Percentiles rank a stretch among this genome's conserved stretches.
Evolutionary conservation across 2,797 vertebrate genomes (phyloP).

Genomic region (Morelia viridis): DNA sequence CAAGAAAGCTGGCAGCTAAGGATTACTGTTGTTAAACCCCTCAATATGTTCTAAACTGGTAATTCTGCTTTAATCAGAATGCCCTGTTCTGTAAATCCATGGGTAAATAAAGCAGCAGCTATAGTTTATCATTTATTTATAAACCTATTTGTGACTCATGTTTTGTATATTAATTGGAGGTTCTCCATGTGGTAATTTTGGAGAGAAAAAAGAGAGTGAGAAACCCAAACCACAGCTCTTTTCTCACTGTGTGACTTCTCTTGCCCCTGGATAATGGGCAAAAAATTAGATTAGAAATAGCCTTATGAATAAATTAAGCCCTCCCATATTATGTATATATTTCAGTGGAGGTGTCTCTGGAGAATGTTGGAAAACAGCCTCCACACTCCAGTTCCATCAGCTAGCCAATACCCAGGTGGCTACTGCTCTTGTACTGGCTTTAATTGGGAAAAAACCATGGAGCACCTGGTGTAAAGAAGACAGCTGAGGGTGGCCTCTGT

Average conservation of each 20-base stretch:
- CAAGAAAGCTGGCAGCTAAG: slow-evolving; percentile 18
- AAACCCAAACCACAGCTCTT: background rate
- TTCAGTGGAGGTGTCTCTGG: slow-evolving; percentile 49
- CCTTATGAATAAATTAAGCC: slow-evolving; percentile 74
- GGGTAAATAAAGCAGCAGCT: slow-evolving; percentile 69
- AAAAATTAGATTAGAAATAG: slow-evolving; percentile 72
- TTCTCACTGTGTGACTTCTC: slow-evolving; percentile 49
- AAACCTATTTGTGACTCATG: slow-evolving; percentile 70
- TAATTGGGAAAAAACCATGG: slow-evolving; percentile 16
- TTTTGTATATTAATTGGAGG: slow-evolving; percentile 72
- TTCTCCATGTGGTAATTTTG: slow-evolving; percentile 62
- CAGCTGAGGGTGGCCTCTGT: background rate
- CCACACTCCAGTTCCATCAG: background rate
- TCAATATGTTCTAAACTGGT: slow-evolving; percentile 54
- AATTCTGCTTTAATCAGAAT: slow-evolving; percentile 71
- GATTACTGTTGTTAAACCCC: slow-evolving; percentile 56
- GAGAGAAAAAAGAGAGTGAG: slow-evolving; percentile 24
- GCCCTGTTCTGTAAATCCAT: slow-evolving; percentile 65
- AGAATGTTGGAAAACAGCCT: background rate
- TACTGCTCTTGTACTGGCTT: background rate
- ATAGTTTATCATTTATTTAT: slow-evolving; percentile 73
- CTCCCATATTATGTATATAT: slow-evolving; percentile 64
- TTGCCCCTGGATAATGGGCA: slow-evolving; percentile 60
- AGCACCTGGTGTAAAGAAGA: background rate
- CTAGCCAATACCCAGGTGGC: background rate